A percentile compares a stretch with the other conserved stretches of the same genome.
Conservation (phyloP, 2,113 vertebrate species). For the Carettochelys insculpta region DNA sequence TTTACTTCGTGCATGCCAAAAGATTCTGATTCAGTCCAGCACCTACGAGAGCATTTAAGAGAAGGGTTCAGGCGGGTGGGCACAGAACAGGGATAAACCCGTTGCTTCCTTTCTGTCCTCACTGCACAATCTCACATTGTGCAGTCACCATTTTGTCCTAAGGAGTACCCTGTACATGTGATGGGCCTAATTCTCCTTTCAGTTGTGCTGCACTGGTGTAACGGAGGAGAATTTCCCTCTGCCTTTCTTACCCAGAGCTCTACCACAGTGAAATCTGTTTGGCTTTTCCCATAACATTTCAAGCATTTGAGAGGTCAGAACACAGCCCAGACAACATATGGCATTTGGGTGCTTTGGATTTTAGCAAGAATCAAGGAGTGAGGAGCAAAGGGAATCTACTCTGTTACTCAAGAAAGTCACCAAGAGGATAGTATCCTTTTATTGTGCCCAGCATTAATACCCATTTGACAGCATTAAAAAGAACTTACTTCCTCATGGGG, state of each 20-base stretch:
- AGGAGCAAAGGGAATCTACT: constrained; percentile 47
- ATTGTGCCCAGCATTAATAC: constrained; percentile 71
- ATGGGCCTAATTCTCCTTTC: background rate
- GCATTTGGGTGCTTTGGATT: constrained; percentile 8
- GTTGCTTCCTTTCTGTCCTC: background rate
- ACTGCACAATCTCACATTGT: background rate
- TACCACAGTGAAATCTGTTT: background rate
- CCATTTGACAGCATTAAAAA: constrained; percentile 69
- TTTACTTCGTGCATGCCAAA: background rate
- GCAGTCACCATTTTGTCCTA: accelerated
- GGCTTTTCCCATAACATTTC: constrained; percentile 15
- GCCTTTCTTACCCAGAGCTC: background rate
- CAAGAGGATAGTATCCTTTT: constrained; percentile 59
- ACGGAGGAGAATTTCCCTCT: background rate
- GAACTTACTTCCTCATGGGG: constrained; percentile 51
- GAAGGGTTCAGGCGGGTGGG: background rate
- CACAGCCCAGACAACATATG: background rate
- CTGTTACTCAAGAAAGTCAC: constrained; percentile 52
- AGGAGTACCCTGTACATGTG: background rate
- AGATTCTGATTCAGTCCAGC: background rate
- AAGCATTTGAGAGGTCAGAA: background rate
- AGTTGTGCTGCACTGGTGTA: background rate
- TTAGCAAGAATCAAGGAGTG: constrained; percentile 49
- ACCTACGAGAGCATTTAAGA: background rate
- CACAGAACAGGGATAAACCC: background rate